phyloP scores from a whole-genome alignment of 2,888 invertebrate species.

The Lycia hirtaria region DNA sequence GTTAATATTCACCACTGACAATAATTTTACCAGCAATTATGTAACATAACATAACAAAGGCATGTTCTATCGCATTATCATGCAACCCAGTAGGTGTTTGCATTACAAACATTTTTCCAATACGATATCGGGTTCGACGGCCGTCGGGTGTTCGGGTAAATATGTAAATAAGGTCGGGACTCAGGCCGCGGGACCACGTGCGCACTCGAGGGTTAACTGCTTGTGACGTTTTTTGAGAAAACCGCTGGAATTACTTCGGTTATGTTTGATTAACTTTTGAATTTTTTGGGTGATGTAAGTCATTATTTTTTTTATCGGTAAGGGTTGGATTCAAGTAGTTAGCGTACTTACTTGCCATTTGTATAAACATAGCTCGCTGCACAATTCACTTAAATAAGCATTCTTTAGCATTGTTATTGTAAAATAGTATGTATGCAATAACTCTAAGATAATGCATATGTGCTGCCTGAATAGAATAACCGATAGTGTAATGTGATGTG shows the following conservation, averaged over 20 bases:
- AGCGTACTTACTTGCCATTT: too few relatives aligned
- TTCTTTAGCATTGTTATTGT: too few relatives aligned
- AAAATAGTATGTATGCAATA: too few relatives aligned
- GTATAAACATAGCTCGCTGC: too few relatives aligned
- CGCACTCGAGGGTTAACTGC: conserved; percentile 45
- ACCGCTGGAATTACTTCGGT: conserved; percentile 38
- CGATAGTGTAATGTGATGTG: too few relatives aligned
- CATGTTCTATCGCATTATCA: conserved; percentile 14
- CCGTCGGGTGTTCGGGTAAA: conserved; percentile 44
- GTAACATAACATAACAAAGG: neutral
- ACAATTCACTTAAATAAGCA: too few relatives aligned
- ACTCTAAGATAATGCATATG: too few relatives aligned
- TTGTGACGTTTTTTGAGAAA: conserved; percentile 48
- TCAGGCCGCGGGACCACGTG: conserved; percentile 19
- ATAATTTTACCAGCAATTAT: too few relatives aligned
- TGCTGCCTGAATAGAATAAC: too few relatives aligned
- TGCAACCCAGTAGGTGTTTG: conserved; percentile 21
- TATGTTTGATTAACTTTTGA: conserved; percentile 32
- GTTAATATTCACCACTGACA: neutral
- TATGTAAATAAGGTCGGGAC: conserved; percentile 58
- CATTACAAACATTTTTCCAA: conserved; percentile 58
- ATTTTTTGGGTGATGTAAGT: conserved; percentile 11
- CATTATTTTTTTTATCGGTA: too few relatives aligned
- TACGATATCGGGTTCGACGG: conserved; percentile 65
- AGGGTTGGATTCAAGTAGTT: too few relatives aligned